Conservation (phyloP, 2,113 vertebrate genomes). For the Orthonyx spaldingii region DNA sequence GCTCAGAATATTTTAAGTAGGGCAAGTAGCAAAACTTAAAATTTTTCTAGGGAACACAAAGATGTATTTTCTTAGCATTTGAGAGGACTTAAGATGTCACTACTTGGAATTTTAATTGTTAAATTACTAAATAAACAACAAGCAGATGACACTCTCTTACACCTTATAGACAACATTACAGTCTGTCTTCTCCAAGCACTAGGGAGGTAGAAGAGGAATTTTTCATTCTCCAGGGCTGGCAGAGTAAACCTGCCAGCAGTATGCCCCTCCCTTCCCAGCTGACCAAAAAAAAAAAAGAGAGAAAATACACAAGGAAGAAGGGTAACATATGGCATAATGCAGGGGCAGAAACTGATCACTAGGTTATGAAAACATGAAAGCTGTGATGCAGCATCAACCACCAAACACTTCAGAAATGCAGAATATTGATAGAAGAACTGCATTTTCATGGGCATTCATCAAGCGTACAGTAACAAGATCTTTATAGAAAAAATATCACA, state of each 20-base stretch:
- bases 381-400: not conserved
- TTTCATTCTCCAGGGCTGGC: not conserved
- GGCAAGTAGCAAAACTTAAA: not conserved
- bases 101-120: not conserved
- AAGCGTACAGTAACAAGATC: accelerated
- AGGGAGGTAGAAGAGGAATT: not conserved
- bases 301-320: not conserved
- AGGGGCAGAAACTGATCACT: not conserved
- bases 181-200: not conserved
- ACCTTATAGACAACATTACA: not conserved
- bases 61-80: not conserved
- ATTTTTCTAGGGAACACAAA: not conserved
- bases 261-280: not conserved
- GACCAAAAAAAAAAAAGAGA: not conserved
- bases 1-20: not conserved
- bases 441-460: not conserved
- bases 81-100: not conserved
- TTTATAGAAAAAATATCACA: not conserved
- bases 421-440: not conserved
- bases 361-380: not conserved
- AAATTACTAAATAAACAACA: not conserved
- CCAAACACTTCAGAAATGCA: not conserved
- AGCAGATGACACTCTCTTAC: not conserved
- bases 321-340: not conserved
- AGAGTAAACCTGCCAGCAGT: not conserved